Evolutionary conservation across 2,888 invertebrate species (phyloP).

Genomic region (Lochmaea crataegi): DNA sequence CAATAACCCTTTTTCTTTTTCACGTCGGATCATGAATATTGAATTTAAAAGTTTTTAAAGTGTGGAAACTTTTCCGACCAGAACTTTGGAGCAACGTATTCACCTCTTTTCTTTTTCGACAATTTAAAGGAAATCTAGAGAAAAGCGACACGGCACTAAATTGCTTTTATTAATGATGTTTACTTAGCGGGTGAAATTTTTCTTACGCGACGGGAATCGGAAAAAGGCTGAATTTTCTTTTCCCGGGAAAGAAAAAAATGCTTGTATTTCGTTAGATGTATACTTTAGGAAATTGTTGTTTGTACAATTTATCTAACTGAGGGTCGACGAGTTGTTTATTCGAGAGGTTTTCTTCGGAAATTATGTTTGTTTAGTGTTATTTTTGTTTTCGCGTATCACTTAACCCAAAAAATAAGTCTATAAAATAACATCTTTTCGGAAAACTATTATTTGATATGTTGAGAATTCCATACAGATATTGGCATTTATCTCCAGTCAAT

Average conservation of each 20-base stretch:
- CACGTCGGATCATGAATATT: conserved; percentile 59
- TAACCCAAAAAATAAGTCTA: conserved; percentile 19
- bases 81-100: conserved; percentile 31
- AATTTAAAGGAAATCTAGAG: conserved; percentile 59
- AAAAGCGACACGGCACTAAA: conserved; percentile 59
- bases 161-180: conserved; percentile 66
- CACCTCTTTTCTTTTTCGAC: conserved; percentile 48
- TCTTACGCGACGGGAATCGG: conserved; percentile 41
- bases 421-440: not conserved
- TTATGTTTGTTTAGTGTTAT: conserved; percentile 36
- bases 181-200: conserved; percentile 52
- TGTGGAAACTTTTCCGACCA: conserved; percentile 52
- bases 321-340: conserved; percentile 24
- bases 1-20: conserved; percentile 50
- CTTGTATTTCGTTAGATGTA: conserved; percentile 29
- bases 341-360: conserved; percentile 25
- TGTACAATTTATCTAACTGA: conserved; percentile 33
- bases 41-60: conserved; percentile 58
- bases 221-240: conserved; percentile 36
- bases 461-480: no score
- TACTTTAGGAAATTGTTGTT: conserved; percentile 39
- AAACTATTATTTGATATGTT: not conserved
- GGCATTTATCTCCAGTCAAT: no score
- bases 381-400: conserved; percentile 30
- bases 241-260: conserved; percentile 17